These are phyloP conservation scores for Edolisoma coerulescens DNA, from an alignment of 2,113 vertebrate species.

Conservation along the genomic window DNA sequence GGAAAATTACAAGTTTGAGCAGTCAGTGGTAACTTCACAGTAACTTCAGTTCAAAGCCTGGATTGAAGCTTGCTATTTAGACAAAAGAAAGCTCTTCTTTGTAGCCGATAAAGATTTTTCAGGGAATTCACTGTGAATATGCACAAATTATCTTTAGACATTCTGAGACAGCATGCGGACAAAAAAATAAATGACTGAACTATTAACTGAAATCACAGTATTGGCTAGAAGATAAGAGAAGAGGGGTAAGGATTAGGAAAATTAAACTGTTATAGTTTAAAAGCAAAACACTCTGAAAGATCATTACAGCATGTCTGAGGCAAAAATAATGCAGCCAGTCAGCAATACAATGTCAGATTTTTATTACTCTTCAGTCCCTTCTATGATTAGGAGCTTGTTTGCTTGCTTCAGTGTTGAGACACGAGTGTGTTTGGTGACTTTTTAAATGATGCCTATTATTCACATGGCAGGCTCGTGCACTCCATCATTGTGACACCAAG, in stretches of 20 bases:
- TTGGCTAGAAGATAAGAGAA: neutral
- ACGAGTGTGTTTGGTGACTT: fast-evolving
- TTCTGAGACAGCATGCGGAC: neutral
- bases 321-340: neutral
- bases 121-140: neutral
- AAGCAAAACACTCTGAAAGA: neutral
- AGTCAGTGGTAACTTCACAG: neutral
- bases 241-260: neutral
- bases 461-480: neutral
- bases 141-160: neutral
- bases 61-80: neutral
- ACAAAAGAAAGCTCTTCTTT: neutral
- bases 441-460: neutral
- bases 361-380: neutral
- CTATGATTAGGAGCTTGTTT: neutral
- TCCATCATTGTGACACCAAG: neutral
- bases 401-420: neutral
- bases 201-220: neutral
- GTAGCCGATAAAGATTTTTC: neutral
- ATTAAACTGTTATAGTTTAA: neutral
- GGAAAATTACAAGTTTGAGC: neutral
- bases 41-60: neutral
- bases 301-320: neutral
- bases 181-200: neutral
- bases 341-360: neutral